A percentile compares a stretch with the other conserved stretches of the same genome.
These are phyloP conservation scores for Caenorhabditis sp. DNA, from an alignment of 2,888 invertebrate genomes.

Conservation along the genomic window DNA sequence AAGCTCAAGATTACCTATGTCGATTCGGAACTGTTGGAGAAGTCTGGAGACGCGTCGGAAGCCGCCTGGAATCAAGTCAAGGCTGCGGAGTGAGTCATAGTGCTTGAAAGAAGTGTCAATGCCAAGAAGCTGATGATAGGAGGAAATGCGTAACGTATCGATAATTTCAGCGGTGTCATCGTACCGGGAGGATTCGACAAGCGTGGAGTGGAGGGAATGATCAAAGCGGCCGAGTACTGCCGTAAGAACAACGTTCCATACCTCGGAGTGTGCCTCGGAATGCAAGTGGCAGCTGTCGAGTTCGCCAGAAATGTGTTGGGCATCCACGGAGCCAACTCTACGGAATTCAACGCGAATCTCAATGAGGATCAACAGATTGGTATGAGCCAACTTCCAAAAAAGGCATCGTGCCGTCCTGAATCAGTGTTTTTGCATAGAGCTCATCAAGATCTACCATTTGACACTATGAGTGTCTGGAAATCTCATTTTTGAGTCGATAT, in stretches of 20 bases:
- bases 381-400: too few relatives aligned
- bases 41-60: slow-evolving; percentile 60
- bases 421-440: too few relatives aligned
- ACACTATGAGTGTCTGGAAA: too few relatives aligned
- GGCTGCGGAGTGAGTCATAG: slow-evolving; percentile 77
- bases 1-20: slow-evolving; percentile 88
- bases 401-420: too few relatives aligned
- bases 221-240: slow-evolving; percentile 95
- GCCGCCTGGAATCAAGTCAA: slow-evolving; percentile 75
- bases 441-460: too few relatives aligned
- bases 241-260: slow-evolving; percentile 93
- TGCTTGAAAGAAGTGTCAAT: too few relatives aligned
- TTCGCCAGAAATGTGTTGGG: slow-evolving; percentile 91
- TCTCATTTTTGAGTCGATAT: too few relatives aligned
- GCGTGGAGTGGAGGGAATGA: slow-evolving; percentile 96
- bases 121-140: too few relatives aligned
- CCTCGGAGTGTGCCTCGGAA: slow-evolving; percentile 94
- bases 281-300: slow-evolving; percentile 97
- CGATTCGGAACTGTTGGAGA: slow-evolving; percentile 74
- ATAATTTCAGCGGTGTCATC: slow-evolving; percentile 90
- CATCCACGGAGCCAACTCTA: slow-evolving; percentile 90
- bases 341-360: slow-evolving; percentile 88
- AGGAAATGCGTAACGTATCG: too few relatives aligned
- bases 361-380: slow-evolving; percentile 72
- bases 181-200: slow-evolving; percentile 98